These are phyloP conservation scores for Prionace glauca DNA, from an alignment of 2,797 vertebrate genomes.

Conservation along the genomic window DNA sequence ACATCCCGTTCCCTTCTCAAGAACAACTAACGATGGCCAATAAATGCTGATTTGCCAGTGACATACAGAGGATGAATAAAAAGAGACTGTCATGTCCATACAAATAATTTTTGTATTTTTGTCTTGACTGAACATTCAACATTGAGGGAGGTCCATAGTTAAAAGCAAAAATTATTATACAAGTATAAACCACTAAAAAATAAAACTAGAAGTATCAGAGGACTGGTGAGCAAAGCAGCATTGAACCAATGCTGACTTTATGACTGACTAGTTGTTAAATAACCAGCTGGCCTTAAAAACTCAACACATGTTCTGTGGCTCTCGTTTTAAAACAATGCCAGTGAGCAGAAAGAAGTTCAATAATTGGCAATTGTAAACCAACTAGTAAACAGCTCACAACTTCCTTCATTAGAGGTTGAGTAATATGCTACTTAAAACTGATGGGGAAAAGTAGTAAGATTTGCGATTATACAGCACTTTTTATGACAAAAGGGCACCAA, in stretches of 20 bases:
- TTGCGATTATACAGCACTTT: neutral
- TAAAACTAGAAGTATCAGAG: neutral
- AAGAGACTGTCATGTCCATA: neutral
- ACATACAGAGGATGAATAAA: neutral
- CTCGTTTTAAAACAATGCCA: no score
- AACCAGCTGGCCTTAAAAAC: neutral
- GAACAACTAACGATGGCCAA: neutral
- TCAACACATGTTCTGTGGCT: neutral
- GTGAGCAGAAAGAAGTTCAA: neutral
- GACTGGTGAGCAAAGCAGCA: neutral
- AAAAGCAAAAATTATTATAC: neutral
- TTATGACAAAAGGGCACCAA: neutral
- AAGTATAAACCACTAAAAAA: neutral
- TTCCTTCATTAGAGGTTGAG: neutral
- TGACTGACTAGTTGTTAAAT: neutral
- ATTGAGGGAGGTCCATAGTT: neutral
- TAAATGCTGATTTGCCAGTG: neutral
- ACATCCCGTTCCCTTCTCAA: neutral
- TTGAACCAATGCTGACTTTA: neutral
- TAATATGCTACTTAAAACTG: neutral
- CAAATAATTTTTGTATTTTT: neutral
- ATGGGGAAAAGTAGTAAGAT: neutral
- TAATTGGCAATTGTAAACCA: neutral
- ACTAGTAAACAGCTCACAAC: neutral
- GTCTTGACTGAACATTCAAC: neutral